phyloP scores from a whole-genome alignment of 2,888 invertebrate genomes.

The Epinotia brunnichana region DNA sequence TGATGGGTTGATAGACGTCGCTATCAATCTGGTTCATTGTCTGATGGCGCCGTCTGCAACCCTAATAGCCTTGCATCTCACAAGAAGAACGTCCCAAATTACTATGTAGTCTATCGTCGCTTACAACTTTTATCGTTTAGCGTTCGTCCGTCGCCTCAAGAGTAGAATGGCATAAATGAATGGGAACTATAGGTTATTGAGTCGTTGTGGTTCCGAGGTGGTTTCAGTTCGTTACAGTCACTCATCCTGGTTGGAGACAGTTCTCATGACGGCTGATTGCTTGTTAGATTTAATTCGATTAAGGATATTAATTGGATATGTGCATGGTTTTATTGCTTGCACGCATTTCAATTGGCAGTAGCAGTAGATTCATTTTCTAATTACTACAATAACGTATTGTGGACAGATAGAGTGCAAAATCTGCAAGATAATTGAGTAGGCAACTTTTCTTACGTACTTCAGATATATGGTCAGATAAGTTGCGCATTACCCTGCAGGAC shows the following conservation, averaged over 20 bases:
- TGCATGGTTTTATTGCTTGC: slow-evolving; percentile 15
- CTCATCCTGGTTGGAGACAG: slow-evolving; percentile 22
- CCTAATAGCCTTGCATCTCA: slow-evolving; percentile 11
- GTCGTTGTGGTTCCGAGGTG: not conserved
- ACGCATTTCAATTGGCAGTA: slow-evolving; percentile 11
- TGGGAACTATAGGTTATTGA: not conserved
- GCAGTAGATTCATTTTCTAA: not conserved
- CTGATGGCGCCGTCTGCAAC: slow-evolving; percentile 32
- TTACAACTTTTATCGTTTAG: not conserved
- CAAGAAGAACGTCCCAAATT: not conserved
- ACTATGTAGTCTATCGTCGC: not conserved
- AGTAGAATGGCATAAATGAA: not conserved
- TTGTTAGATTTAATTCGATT: slow-evolving; percentile 30
- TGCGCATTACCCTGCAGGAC: too few relatives aligned
- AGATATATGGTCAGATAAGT: too few relatives aligned
- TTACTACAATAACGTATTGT: not conserved
- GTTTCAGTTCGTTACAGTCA: slow-evolving; percentile 19
- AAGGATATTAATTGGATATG: slow-evolving; percentile 21
- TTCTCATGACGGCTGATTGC: slow-evolving; percentile 28
- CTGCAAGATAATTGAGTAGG: too few relatives aligned
- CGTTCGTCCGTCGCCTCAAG: not conserved
- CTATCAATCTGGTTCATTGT: slow-evolving; percentile 32
- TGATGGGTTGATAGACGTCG: slow-evolving; percentile 24
- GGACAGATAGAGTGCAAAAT: not conserved
- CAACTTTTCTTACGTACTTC: not conserved